Evolutionary conservation across 1,140 invertebrate species (phyloP).

Genomic region (Bombus turneri): DNA sequence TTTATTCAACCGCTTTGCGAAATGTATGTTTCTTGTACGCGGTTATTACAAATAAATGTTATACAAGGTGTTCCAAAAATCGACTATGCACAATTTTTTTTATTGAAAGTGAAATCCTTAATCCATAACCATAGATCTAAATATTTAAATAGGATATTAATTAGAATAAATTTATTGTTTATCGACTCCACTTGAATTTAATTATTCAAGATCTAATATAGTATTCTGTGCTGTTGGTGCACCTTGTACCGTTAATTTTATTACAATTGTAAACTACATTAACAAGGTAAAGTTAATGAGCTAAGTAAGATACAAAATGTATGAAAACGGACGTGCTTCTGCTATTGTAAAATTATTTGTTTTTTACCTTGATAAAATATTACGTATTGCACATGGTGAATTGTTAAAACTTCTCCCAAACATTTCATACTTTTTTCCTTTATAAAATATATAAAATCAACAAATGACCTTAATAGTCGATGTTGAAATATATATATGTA

Average conservation of each 20-base stretch:
- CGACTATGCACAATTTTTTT: background rate
- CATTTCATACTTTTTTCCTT: constrained; percentile 24
- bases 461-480: too few relatives aligned
- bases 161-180: background rate
- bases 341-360: constrained; percentile 55
- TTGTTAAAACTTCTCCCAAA: constrained; percentile 27
- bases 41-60: constrained; percentile 20
- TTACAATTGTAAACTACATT: constrained; percentile 40
- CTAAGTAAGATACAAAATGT: constrained; percentile 51
- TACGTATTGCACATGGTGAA: constrained; percentile 47
- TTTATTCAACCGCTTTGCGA: too few relatives aligned
- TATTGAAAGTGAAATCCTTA: background rate
- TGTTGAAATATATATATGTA: too few relatives aligned
- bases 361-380: constrained; percentile 56
- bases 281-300: constrained; percentile 10
- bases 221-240: constrained; percentile 4
- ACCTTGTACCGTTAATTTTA: constrained; percentile 38
- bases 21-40: background rate
- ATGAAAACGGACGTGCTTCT: constrained; percentile 42
- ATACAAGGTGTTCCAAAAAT: constrained; percentile 26
- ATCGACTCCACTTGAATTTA: background rate
- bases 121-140: background rate
- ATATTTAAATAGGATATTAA: background rate
- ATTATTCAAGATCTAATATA: background rate
- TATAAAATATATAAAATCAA: constrained; percentile 20